Evolutionary conservation across 2,888 invertebrate genomes (phyloP).

Genomic region (Nemoura dubitans): DNA sequence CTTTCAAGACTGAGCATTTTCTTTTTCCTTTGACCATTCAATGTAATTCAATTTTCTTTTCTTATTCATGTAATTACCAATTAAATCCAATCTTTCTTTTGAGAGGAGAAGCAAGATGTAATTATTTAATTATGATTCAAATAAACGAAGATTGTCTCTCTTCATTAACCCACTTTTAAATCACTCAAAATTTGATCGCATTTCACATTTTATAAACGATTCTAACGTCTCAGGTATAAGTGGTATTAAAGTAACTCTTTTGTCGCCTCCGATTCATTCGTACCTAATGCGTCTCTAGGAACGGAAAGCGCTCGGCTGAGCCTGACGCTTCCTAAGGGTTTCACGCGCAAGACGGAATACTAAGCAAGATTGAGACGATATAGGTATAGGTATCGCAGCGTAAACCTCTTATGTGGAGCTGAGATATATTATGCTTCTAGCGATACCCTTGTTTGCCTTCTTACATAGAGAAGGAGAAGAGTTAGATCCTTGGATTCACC

Average conservation of each 20-base stretch:
- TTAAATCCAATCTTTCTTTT: background rate
- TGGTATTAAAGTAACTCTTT: background rate
- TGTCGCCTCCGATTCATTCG: background rate
- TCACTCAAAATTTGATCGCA: background rate
- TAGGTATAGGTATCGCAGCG: background rate
- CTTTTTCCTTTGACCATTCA: too few relatives aligned
- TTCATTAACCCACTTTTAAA: background rate
- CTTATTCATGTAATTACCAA: background rate
- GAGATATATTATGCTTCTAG: background rate
- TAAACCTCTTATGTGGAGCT: background rate
- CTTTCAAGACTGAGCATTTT: too few relatives aligned
- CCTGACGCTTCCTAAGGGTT: background rate
- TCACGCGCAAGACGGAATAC: background rate
- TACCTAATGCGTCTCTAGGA: background rate
- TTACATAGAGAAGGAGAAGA: background rate
- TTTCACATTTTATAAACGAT: background rate
- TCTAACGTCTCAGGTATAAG: background rate
- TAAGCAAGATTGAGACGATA: background rate
- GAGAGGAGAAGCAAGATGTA: background rate
- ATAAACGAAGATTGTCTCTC: background rate
- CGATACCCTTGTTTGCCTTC: background rate
- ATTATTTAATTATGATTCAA: background rate
- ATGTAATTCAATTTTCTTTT: too few relatives aligned
- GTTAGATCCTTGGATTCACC: background rate
- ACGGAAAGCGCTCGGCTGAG: background rate